Conservation (phyloP, 2,888 invertebrate genomes). For the Hyppa rectilinea region DNA sequence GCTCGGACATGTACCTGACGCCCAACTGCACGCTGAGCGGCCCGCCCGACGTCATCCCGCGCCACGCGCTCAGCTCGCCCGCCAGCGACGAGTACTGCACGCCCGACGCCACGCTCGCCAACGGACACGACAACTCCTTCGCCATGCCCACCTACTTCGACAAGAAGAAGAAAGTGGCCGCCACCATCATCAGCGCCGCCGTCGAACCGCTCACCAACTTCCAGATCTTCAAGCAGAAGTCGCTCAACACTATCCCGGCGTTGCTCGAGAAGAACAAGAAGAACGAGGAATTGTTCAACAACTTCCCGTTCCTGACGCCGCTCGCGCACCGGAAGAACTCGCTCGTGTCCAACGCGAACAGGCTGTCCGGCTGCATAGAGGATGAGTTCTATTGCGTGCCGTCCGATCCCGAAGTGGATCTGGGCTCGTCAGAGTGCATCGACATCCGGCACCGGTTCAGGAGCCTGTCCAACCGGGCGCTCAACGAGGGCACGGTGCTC, state of each 20-base stretch:
- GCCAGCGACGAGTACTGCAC: slow-evolving; percentile 79
- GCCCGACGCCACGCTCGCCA: slow-evolving; percentile 76
- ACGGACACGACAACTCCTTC: slow-evolving; percentile 78
- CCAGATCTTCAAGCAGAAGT: slow-evolving; percentile 88
- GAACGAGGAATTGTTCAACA: slow-evolving; percentile 88
- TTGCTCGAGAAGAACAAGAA: slow-evolving; percentile 78
- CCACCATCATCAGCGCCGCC: slow-evolving; percentile 76
- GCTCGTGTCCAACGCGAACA: slow-evolving; percentile 77
- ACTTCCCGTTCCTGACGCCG: slow-evolving; percentile 91
- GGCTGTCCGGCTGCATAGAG: slow-evolving; percentile 85
- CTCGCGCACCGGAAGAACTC: slow-evolving; percentile 89
- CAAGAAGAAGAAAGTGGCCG: slow-evolving; percentile 80
- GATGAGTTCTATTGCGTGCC: slow-evolving; percentile 88
- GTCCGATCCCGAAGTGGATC: slow-evolving; percentile 78
- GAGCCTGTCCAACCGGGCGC: slow-evolving; percentile 77
- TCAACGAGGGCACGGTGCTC: slow-evolving; percentile 68
- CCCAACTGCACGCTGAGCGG: slow-evolving; percentile 80
- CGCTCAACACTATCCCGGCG: slow-evolving; percentile 87
- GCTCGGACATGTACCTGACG: slow-evolving; percentile 81
- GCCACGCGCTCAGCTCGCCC: slow-evolving; percentile 72
- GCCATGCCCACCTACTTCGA: slow-evolving; percentile 89
- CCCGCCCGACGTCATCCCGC: slow-evolving; percentile 83
- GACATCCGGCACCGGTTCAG: slow-evolving; percentile 80
- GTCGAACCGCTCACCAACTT: slow-evolving; percentile 86
- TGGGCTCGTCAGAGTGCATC: slow-evolving; percentile 71